These are phyloP conservation scores for Arctocebus calabarensis DNA, from an alignment of 2,797 vertebrate genomes.

Conservation along the genomic window DNA sequence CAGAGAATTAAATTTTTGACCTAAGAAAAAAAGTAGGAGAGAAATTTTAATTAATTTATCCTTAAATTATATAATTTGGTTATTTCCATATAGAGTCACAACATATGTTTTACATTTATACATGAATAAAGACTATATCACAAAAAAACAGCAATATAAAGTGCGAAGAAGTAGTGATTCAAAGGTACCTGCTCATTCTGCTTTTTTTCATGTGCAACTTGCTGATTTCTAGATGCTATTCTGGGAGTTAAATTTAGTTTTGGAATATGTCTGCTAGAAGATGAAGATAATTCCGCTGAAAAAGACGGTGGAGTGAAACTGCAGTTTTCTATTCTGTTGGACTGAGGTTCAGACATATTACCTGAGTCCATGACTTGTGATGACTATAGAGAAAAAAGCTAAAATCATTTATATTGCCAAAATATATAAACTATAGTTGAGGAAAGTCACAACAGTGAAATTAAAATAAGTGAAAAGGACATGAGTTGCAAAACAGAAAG, in stretches of 20 bases:
- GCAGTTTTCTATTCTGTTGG: constrained; percentile 67
- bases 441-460: constrained; percentile 45
- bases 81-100: constrained; percentile 3
- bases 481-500: background rate
- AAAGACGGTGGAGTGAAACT: constrained; percentile 83
- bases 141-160: constrained; percentile 34
- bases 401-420: constrained; percentile 55
- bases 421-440: constrained; percentile 40
- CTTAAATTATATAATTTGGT: constrained; percentile 8
- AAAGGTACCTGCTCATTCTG: constrained; percentile 82
- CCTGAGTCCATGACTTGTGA: constrained; percentile 84
- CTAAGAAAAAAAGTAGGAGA: background rate
- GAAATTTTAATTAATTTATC: background rate
- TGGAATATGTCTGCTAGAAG: constrained; percentile 80
- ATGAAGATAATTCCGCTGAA: constrained; percentile 77
- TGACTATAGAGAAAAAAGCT: constrained; percentile 83
- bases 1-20: constrained; percentile 5
- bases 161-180: constrained; percentile 1
- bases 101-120: constrained; percentile 2
- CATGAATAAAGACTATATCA: background rate
- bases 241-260: constrained; percentile 82
- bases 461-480: background rate
- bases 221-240: constrained; percentile 68
- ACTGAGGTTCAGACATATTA: constrained; percentile 84
- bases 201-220: constrained; percentile 71